These are phyloP conservation scores for Cuculus canorus DNA, from an alignment of 2,797 vertebrate species.

Conservation along the genomic window DNA sequence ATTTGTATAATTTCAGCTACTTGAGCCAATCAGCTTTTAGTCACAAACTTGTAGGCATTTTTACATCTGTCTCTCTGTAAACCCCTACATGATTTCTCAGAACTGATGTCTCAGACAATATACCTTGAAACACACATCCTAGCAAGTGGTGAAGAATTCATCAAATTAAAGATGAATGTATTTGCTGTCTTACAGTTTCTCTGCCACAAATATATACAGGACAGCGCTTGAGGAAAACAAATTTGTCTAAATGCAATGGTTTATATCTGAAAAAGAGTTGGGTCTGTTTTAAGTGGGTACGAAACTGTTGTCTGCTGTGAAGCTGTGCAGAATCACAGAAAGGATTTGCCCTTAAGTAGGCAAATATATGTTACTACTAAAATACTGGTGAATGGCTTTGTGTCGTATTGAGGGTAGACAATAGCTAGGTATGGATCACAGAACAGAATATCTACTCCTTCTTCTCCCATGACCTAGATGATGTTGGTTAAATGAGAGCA, in stretches of 20 bases:
- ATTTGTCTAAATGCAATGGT: not conserved
- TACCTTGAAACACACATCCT: constrained; percentile 32
- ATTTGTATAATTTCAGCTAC: not conserved
- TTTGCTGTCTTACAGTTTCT: not conserved
- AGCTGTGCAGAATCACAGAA: not conserved
- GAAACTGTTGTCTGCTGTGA: not conserved
- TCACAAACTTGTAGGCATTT: not conserved
- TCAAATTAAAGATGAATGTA: constrained; percentile 32
- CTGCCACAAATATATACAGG: not conserved
- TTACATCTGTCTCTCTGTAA: not conserved
- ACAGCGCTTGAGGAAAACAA: not conserved
- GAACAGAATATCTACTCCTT: not conserved
- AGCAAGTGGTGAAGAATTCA: not conserved
- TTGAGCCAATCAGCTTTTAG: not conserved
- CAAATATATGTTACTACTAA: not conserved
- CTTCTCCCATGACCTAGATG: not conserved
- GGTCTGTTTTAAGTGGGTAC: not conserved
- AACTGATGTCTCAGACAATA: constrained; percentile 38
- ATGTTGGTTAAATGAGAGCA: not conserved
- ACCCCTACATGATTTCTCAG: not conserved
- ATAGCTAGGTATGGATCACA: not conserved
- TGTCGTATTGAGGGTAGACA: not conserved
- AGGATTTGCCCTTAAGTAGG: not conserved
- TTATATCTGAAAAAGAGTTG: not conserved
- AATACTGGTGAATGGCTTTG: not conserved